These are phyloP conservation scores for Seira musarum DNA, from an alignment of 2,888 invertebrate genomes.

Conservation along the genomic window DNA sequence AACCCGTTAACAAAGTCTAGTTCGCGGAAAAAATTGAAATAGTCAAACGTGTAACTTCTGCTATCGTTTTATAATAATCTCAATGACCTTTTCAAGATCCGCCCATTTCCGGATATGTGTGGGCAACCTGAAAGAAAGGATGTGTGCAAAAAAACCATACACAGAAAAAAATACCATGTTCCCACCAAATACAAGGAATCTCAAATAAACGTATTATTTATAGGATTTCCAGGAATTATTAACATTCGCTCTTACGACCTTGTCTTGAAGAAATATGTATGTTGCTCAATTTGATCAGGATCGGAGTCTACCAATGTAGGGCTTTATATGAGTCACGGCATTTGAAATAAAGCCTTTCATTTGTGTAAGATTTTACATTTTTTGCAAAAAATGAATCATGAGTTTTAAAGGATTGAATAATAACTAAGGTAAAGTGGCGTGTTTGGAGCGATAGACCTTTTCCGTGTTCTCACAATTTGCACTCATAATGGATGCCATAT, in stretches of 20 bases:
- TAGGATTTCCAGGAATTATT: neutral
- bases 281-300: neutral
- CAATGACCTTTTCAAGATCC: constrained; percentile 29
- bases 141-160: neutral
- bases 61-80: constrained; percentile 18
- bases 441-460: neutral
- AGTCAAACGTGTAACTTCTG: neutral
- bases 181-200: neutral
- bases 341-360: neutral
- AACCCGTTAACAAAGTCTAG: too few species aligned
- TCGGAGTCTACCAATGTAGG: neutral
- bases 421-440: neutral
- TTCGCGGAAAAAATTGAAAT: neutral
- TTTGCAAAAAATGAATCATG: constrained; percentile 5
- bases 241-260: neutral
- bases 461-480: neutral
- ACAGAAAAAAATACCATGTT: neutral
- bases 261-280: neutral
- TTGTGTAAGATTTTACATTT: neutral
- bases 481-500: neutral
- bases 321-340: neutral
- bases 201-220: neutral
- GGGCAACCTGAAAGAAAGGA: neutral
- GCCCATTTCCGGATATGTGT: constrained; percentile 26
- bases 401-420: neutral